phyloP scores from a whole-genome alignment of 2,797 vertebrate species.

The Propithecus deckenii region DNA sequence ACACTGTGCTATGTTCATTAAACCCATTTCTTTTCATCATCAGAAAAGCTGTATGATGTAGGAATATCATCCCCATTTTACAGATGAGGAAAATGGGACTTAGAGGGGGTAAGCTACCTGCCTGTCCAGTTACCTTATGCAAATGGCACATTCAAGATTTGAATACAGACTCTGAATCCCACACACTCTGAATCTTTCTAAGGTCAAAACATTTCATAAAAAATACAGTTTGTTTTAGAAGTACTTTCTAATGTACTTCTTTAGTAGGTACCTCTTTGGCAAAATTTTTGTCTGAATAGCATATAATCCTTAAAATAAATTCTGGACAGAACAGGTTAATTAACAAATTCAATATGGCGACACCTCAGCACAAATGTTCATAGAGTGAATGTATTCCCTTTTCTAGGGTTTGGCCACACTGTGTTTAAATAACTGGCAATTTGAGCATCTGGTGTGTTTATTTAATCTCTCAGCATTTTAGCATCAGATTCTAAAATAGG shows the following conservation, averaged over 20 bases:
- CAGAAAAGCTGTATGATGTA: neutral
- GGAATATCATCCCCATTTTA: neutral
- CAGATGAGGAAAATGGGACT: neutral
- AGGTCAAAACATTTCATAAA: neutral
- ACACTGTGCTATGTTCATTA: neutral
- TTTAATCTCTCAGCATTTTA: slow-evolving; percentile 52
- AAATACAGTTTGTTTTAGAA: neutral
- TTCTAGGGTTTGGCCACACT: neutral
- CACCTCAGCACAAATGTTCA: neutral
- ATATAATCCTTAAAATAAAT: neutral
- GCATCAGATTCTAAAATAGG: slow-evolving; percentile 51
- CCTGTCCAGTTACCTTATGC: neutral
- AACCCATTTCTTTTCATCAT: neutral
- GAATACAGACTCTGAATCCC: neutral
- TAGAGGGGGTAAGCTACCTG: neutral
- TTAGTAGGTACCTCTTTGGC: neutral
- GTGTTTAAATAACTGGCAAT: slow-evolving; percentile 46
- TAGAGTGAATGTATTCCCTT: neutral
- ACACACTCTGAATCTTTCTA: neutral
- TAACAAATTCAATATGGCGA: neutral
- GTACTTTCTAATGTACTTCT: neutral
- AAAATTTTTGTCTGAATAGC: neutral
- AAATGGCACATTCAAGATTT: neutral
- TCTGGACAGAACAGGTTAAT: neutral
- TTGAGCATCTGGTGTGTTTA: slow-evolving; percentile 56